Evolutionary conservation across 2,113 vertebrate species (phyloP).

Genomic region (Ageneiosus marmoratus): DNA sequence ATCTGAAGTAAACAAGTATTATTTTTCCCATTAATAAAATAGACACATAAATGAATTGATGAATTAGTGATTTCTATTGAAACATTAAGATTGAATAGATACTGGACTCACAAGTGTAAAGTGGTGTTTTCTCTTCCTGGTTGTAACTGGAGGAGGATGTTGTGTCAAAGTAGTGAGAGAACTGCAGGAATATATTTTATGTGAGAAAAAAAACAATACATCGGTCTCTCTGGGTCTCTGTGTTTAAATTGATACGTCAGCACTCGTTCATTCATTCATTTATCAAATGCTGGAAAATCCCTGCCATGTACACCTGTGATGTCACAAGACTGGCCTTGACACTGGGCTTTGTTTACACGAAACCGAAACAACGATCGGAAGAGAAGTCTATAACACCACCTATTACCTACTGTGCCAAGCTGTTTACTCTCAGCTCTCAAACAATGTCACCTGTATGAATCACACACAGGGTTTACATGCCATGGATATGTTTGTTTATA

Average conservation of each 20-base stretch:
- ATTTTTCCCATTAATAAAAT: not conserved
- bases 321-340: not conserved
- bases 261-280: not conserved
- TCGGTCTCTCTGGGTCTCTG: not conserved
- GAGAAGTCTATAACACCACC: not conserved
- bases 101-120: slow-evolving; percentile 1
- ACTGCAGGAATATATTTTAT: slow-evolving; percentile 54
- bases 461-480: not conserved
- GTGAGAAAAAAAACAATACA: slow-evolving; percentile 32
- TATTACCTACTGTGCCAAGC: not conserved
- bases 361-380: not conserved
- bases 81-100: not conserved
- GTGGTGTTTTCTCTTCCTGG: slow-evolving; percentile 43
- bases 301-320: not conserved
- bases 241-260: not conserved
- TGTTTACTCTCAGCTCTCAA: no score
- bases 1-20: not conserved
- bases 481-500: not conserved
- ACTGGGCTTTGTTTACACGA: not conserved
- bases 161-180: slow-evolving; percentile 70
- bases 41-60: not conserved
- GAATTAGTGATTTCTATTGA: not conserved
- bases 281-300: not conserved
- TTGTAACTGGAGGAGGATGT: slow-evolving; percentile 60
- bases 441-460: not conserved